These are phyloP conservation scores for Congeria kusceri DNA, from an alignment of 2,888 invertebrate genomes.

Conservation along the genomic window DNA sequence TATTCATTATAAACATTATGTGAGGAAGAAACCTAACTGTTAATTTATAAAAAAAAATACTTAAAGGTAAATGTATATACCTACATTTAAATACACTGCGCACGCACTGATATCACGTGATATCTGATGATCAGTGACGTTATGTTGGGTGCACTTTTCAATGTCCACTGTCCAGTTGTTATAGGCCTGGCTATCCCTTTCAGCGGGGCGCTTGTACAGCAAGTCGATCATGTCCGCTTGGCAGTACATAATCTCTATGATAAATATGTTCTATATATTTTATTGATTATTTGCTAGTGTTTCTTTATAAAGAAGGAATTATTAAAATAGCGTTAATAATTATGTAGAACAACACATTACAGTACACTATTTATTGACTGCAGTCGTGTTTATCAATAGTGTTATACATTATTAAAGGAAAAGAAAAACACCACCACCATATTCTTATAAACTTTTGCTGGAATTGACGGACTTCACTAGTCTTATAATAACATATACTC, in stretches of 20 bases:
- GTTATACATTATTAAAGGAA: too few species aligned
- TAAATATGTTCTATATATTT: not conserved
- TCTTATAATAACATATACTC: too few species aligned
- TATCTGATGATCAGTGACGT: conserved; percentile 24
- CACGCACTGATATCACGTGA: conserved; percentile 43
- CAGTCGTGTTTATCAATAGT: too few species aligned
- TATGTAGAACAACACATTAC: too few species aligned
- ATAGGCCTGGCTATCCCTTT: conserved; percentile 53
- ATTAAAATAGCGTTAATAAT: too few species aligned
- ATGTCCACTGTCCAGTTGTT: conserved; percentile 53
- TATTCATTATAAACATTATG: too few species aligned
- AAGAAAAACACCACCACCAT: too few species aligned
- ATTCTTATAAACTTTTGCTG: too few species aligned
- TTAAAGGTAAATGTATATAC: conserved; percentile 2
- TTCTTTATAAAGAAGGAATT: too few species aligned
- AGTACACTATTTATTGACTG: too few species aligned
- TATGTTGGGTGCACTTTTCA: conserved; percentile 31
- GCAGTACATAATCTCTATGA: conserved; percentile 34
- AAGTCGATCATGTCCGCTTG: conserved; percentile 40
- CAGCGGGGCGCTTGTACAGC: conserved; percentile 26
- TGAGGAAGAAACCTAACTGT: not conserved
- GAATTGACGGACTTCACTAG: too few species aligned
- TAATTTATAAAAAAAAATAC: not conserved
- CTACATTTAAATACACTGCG: conserved; percentile 52
- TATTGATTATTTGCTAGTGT: too few species aligned